These are phyloP conservation scores for Temnothorax unifasciatus DNA, from an alignment of 2,888 invertebrate genomes.

Conservation along the genomic window DNA sequence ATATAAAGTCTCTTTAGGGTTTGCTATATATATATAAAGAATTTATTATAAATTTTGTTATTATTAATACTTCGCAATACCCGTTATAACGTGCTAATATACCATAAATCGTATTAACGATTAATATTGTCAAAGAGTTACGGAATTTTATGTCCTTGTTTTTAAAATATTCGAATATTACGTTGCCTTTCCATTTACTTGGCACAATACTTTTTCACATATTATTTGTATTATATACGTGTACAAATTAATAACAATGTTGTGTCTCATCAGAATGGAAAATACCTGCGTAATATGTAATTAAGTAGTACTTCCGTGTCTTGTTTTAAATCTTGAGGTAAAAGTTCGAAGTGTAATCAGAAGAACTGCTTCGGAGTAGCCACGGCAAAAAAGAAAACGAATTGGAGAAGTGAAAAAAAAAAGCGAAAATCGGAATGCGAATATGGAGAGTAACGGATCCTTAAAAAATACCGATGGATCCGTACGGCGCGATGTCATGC, in stretches of 20 bases:
- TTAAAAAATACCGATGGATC: conserved; percentile 66
- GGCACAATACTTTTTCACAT: neutral
- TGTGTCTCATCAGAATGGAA: neutral
- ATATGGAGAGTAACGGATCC: neutral
- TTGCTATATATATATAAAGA: neutral
- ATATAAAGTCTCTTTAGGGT: conserved; percentile 50
- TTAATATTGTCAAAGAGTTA: neutral
- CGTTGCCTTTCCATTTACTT: neutral
- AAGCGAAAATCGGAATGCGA: neutral
- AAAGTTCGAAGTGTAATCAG: neutral
- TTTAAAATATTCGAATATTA: neutral
- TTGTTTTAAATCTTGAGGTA: neutral
- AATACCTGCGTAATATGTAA: neutral
- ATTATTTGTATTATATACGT: neutral
- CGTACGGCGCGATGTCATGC: conserved; percentile 78
- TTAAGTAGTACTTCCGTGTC: neutral
- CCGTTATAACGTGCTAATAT: neutral
- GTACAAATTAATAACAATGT: neutral
- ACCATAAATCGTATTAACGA: neutral
- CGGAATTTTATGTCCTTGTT: neutral
- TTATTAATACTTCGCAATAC: conserved; percentile 61
- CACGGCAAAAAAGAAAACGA: neutral
- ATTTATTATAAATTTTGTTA: conserved; percentile 75
- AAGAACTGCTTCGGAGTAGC: neutral
- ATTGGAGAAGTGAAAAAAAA: neutral